Base-by-base conservation (phyloP, 2,797 vertebrate genomes). In the Crax fasciolata region DNA sequence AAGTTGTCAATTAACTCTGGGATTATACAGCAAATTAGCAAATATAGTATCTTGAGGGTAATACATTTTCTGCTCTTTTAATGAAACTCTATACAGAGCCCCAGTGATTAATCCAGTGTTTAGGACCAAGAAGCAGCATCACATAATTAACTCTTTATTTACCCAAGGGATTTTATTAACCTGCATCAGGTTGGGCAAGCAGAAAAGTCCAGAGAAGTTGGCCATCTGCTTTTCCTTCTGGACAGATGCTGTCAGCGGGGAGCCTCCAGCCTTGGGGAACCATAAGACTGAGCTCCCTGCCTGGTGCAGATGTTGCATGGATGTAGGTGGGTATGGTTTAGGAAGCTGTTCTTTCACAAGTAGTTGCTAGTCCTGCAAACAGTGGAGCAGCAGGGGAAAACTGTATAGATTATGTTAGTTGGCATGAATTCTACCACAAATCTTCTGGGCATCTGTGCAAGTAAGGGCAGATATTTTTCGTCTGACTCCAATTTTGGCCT, bases 151-250 rank as follows among this genome's bases (percentile, higher is more conserved):
- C 52, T 89, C 55, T 91, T 91, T 84, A 72, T 91, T 89, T 91
- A 76, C 85, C 48, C 67, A 32, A 19, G 67, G 41, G 79, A 24
- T 84, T 89, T 78, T 89, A 75, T 90, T 67, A 88, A 63, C 41
- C 74, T 43, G 21, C 46, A 62, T 57, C 28, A 78, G 71, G 79
- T 91, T 73, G 91, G 71, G 59, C 59, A 67, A 30, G 43, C 74
- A 86, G 80, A 46, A 46, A 46, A 81, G 44, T 58, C 48, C 85
- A 49, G 70, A 93, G 80, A 66, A 84, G 62, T 20, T 95, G 48
- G 80, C 82, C 74, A 81, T 94, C 95, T 96, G 85, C 59, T 91
- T 80, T 54, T 89, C 49, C 41, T 94, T 77, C 67, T 95, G 84
- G 87, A 80, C 89, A 96, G 89, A 72, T 91, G 92, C 70, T 93